Base-by-base conservation (phyloP, 2,888 invertebrate species). In the Cyclophora albipunctata region DNA sequence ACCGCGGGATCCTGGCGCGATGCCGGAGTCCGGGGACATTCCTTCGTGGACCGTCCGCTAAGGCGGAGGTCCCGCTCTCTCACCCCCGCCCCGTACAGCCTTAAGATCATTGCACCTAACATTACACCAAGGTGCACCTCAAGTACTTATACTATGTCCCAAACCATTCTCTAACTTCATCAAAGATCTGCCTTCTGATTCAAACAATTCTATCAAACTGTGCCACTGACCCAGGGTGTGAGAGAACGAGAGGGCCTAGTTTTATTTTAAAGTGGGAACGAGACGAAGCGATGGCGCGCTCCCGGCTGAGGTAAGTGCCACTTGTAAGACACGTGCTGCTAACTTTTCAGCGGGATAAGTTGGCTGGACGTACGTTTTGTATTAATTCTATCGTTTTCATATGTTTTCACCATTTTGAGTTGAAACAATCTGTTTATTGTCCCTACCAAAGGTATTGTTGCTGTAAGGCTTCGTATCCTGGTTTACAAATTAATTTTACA, bases 51-150 rank as follows among this genome's bases (percentile, higher is more conserved):
- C 79, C 85, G 81, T 79, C 86, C 85, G 80, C 81, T 73, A 71
- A 64, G 78, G 81, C 85, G 86, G 86, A 77, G 84, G 85, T 85
- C 84, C 84, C 81, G 79, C 82, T 85, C 85, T 86, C 84, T 85
- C 84, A 84, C 71, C 72, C 79, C 59, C 73, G 67, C 66, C 66
- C 60, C 60, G 63, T 20, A 20, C 20, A 20, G 20, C 20, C 20
- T 20, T 20, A 20, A 20, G 20, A 20, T 59, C 59, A 64, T 63
- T 73, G 72, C 71, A 76, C 64, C 61, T 56, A 52, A 62, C 54
- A 57, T 50, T 58, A 67, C 56, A 57, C 55, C 57, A 46, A 51
- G 61, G 68, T 69, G 71, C 67, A 71, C 69, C 63, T 43, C 71
- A 71, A 58, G 71, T 67, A 50, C 50, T 53, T 46, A 51, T 46